Evolutionary conservation across 2,113 vertebrate species (phyloP), one percentile per base, ranked within the genome.

Genomic region (Dryoscopus gambensis): DNA sequence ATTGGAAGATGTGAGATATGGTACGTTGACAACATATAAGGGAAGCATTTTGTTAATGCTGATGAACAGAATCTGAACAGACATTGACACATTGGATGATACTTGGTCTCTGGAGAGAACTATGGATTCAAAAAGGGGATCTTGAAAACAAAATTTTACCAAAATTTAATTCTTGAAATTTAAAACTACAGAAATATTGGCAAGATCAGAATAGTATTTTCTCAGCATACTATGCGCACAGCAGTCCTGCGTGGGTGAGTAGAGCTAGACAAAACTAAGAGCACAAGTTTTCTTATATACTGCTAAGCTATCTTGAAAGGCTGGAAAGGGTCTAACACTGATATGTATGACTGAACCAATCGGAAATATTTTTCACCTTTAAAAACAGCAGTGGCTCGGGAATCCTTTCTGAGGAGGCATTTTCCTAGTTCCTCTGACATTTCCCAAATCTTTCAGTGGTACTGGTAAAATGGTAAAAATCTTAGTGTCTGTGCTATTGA

Each of bases 1-100:
- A 92, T 97, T 99, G 27, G 95, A 93, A 71, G 99, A 99, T 93
- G 95, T 84, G 39, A 98, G 99, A 99, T 99, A 99, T 6, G 98
- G 99, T 99, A 98, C 0, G 97, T 93, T 37, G 28, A 46, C 59
- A 40, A 9, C 18, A 57, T 16, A n/a, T 16, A n/a, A 59, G 25
- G 46, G 28, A 47, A 68, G 4, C 25, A 18, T 88, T 90, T 84
- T 3, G 1, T 77, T 84, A 47, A 19, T 5, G 4, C 1, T 65
- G 30, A 15, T 77, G 30, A 63, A 23, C 20, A 63, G 60, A 65
- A 88, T 10, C 9, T 47, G 33, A 73, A 56, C 31, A 69, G 21
- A 8, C 4, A 7, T 70, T 89, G 60, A 33, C 35, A 6, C 7
- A 5, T 2, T 50, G 31, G 23, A 13, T 53, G 30, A 6, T 65